Evolutionary conservation across 2,113 vertebrate species (phyloP), one percentile per base, ranked within the genome.

Genomic region (Lates calcarifer): DNA sequence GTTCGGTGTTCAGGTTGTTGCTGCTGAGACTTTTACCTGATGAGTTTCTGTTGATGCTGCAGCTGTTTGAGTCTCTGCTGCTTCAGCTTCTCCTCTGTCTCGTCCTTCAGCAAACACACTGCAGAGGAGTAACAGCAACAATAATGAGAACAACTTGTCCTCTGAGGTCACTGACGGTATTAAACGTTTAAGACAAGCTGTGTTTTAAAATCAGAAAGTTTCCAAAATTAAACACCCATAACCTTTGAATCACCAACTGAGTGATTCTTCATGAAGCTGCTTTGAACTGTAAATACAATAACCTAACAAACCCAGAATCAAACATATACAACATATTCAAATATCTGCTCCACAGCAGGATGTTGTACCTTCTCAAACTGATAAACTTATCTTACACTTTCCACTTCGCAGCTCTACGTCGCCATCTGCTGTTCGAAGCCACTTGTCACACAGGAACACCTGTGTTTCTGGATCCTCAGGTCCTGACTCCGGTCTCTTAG

Each of bases 361-460:
- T 1, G 8, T 13, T 3, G 12, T 41, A 13, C 13, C 39, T 41
- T 41, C 15, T 47, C 15, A 1, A 47, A 18, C 6, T n/a, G 0
- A 14, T 9, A n/a, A 57, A 49, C 2, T 24, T 4, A 29, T 45
- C 89, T 85, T 71, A 92, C 94, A 55, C 33, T 76, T 82, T 6
- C 67, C 84, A 1, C 70, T 89, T 7, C 90, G 82, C 6, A 95
- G 85, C 45, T 93, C 92, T 39, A 95, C 41, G 41, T 82, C 77
- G 3, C 93, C 92, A 29, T 93, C 92, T 64, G 64, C 63, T 53
- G 81, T 60, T 12, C 6, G 76, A 55, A 95, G 90, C 94, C 94
- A 95, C 5, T 70, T 90, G 66, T 90, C 61, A 3, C 93, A 94
- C 17, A 70, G 84, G 68, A 95, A 95, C 56, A 87, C 72, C 51